These are phyloP conservation scores for Florisuga fusca DNA, from an alignment of 2,797 vertebrate species.

Conservation along the genomic window DNA sequence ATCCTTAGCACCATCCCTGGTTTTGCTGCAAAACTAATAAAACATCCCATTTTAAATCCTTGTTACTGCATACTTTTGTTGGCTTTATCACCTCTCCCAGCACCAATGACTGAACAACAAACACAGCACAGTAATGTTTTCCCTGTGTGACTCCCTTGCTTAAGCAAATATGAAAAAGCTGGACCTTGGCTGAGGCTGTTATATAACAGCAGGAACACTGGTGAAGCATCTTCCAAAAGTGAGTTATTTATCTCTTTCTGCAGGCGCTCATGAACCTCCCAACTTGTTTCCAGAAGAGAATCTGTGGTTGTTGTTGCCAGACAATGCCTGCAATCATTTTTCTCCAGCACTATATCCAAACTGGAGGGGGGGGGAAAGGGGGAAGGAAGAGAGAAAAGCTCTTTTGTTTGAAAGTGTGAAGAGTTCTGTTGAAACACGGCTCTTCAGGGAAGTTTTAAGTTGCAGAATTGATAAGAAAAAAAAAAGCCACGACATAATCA, in stretches of 20 bases:
- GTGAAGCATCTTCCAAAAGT: constrained; percentile 68
- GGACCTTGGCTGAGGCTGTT: constrained; percentile 63
- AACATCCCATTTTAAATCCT: background rate
- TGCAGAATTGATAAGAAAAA: constrained; percentile 64
- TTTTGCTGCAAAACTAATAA: constrained; percentile 37
- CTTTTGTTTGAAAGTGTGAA: constrained; percentile 72
- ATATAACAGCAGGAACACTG: constrained; percentile 67
- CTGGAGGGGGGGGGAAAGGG: constrained; percentile 45
- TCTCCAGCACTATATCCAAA: constrained; percentile 56
- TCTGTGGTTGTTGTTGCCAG: constrained; percentile 76
- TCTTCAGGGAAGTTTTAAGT: constrained; percentile 59
- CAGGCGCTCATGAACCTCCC: constrained; percentile 61
- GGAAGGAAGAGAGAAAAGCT: constrained; percentile 64
- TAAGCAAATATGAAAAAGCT: constrained; percentile 60
- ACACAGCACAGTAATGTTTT: constrained; percentile 20
- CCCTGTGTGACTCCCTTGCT: constrained; percentile 20
- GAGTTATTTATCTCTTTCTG: constrained; percentile 62
- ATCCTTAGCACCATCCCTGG: background rate
- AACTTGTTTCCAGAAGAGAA: constrained; percentile 78
- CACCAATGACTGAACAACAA: constrained; percentile 51
- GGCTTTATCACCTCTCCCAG: constrained; percentile 33
- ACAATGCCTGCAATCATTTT: constrained; percentile 75
- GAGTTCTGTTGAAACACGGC: constrained; percentile 65
- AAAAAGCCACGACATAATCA: constrained; percentile 12
- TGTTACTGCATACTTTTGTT: constrained; percentile 25